Base-by-base conservation (phyloP, 1,140 invertebrate species). In the Gryllus bimaculatus region DNA sequence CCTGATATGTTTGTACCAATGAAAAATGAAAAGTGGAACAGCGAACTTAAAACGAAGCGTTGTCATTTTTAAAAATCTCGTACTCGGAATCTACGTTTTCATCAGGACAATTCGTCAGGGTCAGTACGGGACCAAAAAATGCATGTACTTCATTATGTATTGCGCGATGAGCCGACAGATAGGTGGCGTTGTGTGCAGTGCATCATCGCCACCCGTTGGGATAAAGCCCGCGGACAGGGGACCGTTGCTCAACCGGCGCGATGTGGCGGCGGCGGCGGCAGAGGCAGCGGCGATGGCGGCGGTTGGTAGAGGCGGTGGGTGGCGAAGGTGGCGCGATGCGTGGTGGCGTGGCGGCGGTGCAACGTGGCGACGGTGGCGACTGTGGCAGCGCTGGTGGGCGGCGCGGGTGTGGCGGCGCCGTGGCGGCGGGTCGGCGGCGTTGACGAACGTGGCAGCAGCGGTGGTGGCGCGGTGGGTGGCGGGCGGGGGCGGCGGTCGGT, bases 31-130 rank as follows among this genome's bases (percentile, higher is more conserved):
- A 66, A 66, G 54, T 66, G 54, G 54, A n/a, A 66, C 10, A 66
- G 54, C 54, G 54, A 66, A 66, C 54, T 66, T 66, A 66, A 66
- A 66, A 66, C 18, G 54, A 66, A 7, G 2, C 0, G 54, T 66
- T 66, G 54, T 66, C 54, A 66, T 66, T 66, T 66, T 66, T 66
- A 66, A 66, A 66, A 66, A 66, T 66, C 54, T 66, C 54, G 54
- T 66, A 66, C 18, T 10, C 54, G 10, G 18, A 66, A 66, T 66
- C 54, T 66, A 66, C 54, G 54, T 66, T 66, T 66, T 66, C 54
- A 66, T 66, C 54, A 66, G 54, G 7, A 66, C 54, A 66, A 66
- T 66, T 66, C 54, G 54, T 66, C 54, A 66, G 54, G 18, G 54
- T 13, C 10, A 66, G 18, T 66, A 66, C 54, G 18, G 54, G 2